Conservation (phyloP, 1,140 invertebrate genomes). For the Drosophila ercepeae region DNA sequence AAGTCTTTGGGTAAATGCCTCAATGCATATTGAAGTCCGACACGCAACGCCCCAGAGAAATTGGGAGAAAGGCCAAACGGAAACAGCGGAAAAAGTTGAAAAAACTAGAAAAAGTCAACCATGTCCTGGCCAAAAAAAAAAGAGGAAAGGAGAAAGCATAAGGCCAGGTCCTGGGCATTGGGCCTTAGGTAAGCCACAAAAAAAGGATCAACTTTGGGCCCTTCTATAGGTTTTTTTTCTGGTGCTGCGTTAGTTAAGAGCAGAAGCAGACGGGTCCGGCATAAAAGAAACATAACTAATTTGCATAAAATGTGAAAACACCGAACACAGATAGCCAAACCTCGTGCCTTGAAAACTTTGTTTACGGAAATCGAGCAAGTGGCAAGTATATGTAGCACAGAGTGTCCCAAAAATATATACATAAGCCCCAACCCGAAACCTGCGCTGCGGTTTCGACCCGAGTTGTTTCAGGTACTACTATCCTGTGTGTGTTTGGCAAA, state of each 20-base stretch:
- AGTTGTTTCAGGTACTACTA: conserved; percentile 36
- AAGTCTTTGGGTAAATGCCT: conserved; percentile 50
- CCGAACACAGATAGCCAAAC: conserved; percentile 18
- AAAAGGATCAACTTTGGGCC: conserved; percentile 47
- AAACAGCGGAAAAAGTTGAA: not conserved
- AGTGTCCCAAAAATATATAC: conserved; percentile 29
- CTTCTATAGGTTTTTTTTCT: conserved; percentile 7
- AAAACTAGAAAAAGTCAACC: conserved; percentile 1
- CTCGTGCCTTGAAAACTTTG: conserved; percentile 39
- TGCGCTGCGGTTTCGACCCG: conserved; percentile 21
- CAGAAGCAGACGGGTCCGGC: conserved; percentile 56
- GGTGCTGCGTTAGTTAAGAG: conserved; percentile 52
- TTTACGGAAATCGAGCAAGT: conserved; percentile 69
- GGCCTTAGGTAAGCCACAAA: conserved; percentile 54
- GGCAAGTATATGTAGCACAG: conserved; percentile 35
- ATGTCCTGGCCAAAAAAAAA: not conserved
- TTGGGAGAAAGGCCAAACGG: not conserved
- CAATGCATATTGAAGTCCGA: conserved; percentile 59
- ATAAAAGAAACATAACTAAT: conserved; percentile 82
- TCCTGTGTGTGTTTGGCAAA: conserved; percentile 26
- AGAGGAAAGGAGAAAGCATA: conserved; percentile 11
- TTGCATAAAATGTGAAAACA: conserved; percentile 77
- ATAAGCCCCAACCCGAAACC: not conserved
- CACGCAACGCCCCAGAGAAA: conserved; percentile 42
- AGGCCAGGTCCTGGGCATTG: conserved; percentile 26